Evolutionary conservation across 2,888 invertebrate species (phyloP).

Genomic region (Hyppa rectilinea): DNA sequence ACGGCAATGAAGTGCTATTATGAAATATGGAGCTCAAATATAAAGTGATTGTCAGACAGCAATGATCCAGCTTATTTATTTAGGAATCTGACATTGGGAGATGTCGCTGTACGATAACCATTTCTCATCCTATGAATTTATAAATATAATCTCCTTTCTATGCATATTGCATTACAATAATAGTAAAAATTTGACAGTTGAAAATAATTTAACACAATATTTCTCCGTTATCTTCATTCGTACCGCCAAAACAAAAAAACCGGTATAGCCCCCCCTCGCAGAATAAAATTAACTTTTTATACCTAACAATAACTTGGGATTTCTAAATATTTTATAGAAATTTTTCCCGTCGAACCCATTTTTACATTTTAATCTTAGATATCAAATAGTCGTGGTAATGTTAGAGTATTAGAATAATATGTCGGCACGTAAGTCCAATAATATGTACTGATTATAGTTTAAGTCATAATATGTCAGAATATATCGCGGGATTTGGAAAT

Average conservation of each 20-base stretch:
- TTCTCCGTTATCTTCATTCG: conserved; percentile 26
- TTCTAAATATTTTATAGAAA: conserved; percentile 79
- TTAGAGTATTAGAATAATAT: conserved; percentile 62
- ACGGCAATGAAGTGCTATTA: not conserved
- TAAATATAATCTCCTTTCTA: not conserved
- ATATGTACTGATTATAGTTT: conserved; percentile 65
- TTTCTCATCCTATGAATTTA: not conserved
- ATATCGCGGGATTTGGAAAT: conserved; percentile 40
- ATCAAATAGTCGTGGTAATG: conserved; percentile 63
- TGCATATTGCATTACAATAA: not conserved
- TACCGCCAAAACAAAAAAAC: conserved; percentile 27
- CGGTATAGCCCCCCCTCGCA: conserved; percentile 42
- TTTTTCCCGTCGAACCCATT: conserved; percentile 74
- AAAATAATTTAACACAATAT: not conserved
- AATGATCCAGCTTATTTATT: not conserved
- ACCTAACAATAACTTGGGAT: conserved; percentile 69
- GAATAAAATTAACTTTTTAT: conserved; percentile 67
- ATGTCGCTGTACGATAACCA: not conserved
- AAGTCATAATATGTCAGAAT: conserved; percentile 49
- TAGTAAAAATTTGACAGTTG: not conserved
- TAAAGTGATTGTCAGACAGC: not conserved
- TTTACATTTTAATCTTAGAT: conserved; percentile 67
- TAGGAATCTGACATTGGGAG: not conserved
- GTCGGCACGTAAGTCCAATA: conserved; percentile 63
- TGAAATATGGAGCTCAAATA: not conserved